phyloP scores from a whole-genome alignment of 1,140 invertebrate species.

The Hyles vespertilio region DNA sequence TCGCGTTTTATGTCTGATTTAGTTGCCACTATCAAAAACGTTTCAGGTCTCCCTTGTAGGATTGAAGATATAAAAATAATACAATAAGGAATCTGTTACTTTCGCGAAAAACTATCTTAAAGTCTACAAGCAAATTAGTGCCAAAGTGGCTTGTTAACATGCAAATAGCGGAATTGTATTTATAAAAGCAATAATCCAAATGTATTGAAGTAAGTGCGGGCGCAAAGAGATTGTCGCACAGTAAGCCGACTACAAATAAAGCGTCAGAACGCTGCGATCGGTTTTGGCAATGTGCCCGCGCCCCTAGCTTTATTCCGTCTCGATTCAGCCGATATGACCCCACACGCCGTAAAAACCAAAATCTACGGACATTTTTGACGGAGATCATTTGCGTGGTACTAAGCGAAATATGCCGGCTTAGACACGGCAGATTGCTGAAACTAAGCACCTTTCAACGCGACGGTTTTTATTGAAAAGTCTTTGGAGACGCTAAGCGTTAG shows the following conservation, averaged over 20 bases:
- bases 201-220: slow-evolving; percentile 20
- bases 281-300: slow-evolving; percentile 47
- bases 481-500: too few relatives aligned
- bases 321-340: slow-evolving; percentile 28
- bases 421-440: slow-evolving; percentile 2
- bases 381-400: slow-evolving; percentile 26
- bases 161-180: slow-evolving; percentile 1
- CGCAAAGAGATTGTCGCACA: slow-evolving; percentile 31
- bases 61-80: too few relatives aligned
- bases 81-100: too few relatives aligned
- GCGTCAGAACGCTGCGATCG: slow-evolving; percentile 32
- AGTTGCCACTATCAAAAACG: too few relatives aligned
- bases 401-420: background rate
- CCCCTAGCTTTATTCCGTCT: slow-evolving; percentile 35
- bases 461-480: too few relatives aligned
- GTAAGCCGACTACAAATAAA: slow-evolving; percentile 43
- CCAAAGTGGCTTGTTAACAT: background rate
- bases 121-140: too few relatives aligned
- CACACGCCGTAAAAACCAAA: slow-evolving; percentile 39
- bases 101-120: too few relatives aligned
- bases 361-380: slow-evolving; percentile 32
- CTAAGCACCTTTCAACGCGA: background rate
- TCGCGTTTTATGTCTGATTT: too few relatives aligned
- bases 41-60: too few relatives aligned
- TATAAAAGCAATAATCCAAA: slow-evolving; percentile 9